phyloP scores from a whole-genome alignment of 2,113 vertebrate genomes.

The Lophius piscatorius region DNA sequence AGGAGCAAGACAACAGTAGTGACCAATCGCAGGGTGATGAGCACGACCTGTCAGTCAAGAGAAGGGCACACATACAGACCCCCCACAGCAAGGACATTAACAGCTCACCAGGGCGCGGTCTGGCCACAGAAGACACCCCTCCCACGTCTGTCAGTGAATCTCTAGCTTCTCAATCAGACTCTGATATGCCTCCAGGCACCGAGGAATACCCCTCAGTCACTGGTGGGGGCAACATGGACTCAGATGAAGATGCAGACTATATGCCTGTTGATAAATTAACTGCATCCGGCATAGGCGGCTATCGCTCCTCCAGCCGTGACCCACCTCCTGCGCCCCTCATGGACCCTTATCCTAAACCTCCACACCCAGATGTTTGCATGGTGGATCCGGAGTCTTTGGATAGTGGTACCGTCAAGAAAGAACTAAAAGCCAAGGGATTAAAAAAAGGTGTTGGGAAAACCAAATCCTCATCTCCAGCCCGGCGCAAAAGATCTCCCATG shows the following conservation, averaged over 20 bases:
- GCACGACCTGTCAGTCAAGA: slow-evolving; percentile 80
- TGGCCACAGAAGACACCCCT: slow-evolving; percentile 89
- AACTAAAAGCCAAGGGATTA: slow-evolving; percentile 86
- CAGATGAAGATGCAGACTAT: slow-evolving; percentile 93
- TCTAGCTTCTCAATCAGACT: slow-evolving; percentile 92
- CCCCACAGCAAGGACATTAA: slow-evolving; percentile 77
- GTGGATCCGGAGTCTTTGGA: slow-evolving; percentile 90
- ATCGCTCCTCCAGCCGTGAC: slow-evolving; percentile 84
- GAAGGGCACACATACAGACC: slow-evolving; percentile 81
- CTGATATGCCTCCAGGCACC: slow-evolving; percentile 89
- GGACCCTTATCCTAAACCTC: slow-evolving; percentile 89
- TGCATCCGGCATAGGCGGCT: slow-evolving; percentile 72
- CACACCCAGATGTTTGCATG: slow-evolving; percentile 96
- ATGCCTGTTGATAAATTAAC: slow-evolving; percentile 89
- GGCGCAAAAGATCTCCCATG: slow-evolving; percentile 88
- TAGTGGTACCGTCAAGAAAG: slow-evolving; percentile 85
- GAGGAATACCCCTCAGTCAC: slow-evolving; percentile 91
- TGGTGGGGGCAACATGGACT: slow-evolving; percentile 87
- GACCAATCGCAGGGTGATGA: slow-evolving; percentile 77
- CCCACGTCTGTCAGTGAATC: slow-evolving; percentile 95
- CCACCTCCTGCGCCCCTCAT: slow-evolving; percentile 86
- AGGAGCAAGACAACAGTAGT: slow-evolving; percentile 76
- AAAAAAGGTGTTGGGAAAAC: slow-evolving; percentile 86
- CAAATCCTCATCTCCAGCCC: slow-evolving; percentile 89
- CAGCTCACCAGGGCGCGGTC: slow-evolving; percentile 60